Evolutionary conservation across 1,140 invertebrate species (phyloP), one percentile per base, ranked within the genome.

Genomic region (Gyrodactylus bullatarudis): DNA sequence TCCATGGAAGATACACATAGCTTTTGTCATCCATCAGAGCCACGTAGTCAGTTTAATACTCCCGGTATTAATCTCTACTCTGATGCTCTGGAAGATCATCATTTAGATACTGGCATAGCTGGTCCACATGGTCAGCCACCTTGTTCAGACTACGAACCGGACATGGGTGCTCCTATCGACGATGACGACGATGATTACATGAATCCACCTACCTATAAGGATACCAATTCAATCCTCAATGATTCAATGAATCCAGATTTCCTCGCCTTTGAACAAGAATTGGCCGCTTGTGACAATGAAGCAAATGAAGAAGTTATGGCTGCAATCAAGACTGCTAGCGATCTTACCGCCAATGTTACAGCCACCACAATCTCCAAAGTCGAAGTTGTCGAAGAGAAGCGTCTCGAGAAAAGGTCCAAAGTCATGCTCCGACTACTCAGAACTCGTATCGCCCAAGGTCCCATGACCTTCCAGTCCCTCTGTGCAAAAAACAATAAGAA

Each of bases 401-500:
- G 70, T 23, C n/a, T 71, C 21, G 70, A 71, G 70, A 71, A 71
- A 25, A n/a, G 70, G 1, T 71, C 70, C 2, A 24, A 71, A 23
- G 24, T 71, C 23, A 71, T 71, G 70, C 23, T 71, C 1, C 22
- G n/a, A 20, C 20, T 71, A 1, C 70, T 71, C 24, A 71, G n/a
- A n/a, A 26, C 20, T 24, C 21, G 21, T 26, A 24, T 25, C 70
- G 24, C 22, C 8, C 70, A 24, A 71, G 70, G 24, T 1, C 20
- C 21, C 22, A 20, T 71, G 20, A 20, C 21, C 24, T 71, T 71
- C 70, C 70, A 71, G 8, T 24, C 21, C 20, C 23, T 71, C 23
- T 23, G 21, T 16, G 70, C 24, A 2, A 71, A 24, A 19, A 71
- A 71, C 24, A 26, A 24, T 23, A 71, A 71, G 70, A 71, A 71